phyloP scores from a whole-genome alignment of 2,888 invertebrate species.

The Spodoptera picta region DNA sequence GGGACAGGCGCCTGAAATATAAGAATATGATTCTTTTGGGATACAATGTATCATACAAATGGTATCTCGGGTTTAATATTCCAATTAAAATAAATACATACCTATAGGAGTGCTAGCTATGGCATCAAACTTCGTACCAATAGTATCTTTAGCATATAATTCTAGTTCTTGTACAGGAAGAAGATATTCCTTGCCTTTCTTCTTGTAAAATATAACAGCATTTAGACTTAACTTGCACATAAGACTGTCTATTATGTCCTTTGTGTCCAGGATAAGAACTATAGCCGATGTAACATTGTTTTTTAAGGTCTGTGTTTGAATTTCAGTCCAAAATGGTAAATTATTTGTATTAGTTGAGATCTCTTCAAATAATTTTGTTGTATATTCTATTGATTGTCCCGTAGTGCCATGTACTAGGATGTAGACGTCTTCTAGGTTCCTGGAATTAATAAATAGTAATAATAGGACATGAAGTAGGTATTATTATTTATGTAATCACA shows the following conservation, averaged over 20 bases:
- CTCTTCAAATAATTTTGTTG: conserved; percentile 71
- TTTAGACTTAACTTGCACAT: conserved; percentile 68
- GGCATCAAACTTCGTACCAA: conserved; percentile 73
- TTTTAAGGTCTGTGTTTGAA: conserved; percentile 48
- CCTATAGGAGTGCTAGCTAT: conserved; percentile 61
- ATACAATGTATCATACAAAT: too few species aligned
- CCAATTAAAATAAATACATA: conserved; percentile 50
- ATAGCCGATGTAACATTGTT: conserved; percentile 59
- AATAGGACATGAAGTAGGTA: too few species aligned
- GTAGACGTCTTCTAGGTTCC: conserved; percentile 69
- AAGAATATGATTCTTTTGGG: too few species aligned
- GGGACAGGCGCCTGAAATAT: too few species aligned
- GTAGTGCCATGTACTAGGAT: conserved; percentile 65
- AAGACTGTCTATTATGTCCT: conserved; percentile 67
- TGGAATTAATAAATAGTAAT: conserved; percentile 58
- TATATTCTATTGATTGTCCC: conserved; percentile 66
- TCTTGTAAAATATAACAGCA: conserved; percentile 69
- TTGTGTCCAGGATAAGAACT: conserved; percentile 64
- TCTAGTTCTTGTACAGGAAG: conserved; percentile 71
- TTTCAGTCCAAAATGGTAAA: conserved; percentile 71
- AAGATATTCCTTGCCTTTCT: conserved; percentile 60
- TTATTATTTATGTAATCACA: too few species aligned
- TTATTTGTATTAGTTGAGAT: conserved; percentile 4
- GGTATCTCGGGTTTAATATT: too few species aligned
- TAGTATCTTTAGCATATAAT: conserved; percentile 67